A percentile compares a stretch with the other conserved stretches of the same genome.
Evolutionary conservation across 2,888 invertebrate genomes (phyloP).

Genomic region (Eudiplozoon nipponicum): DNA sequence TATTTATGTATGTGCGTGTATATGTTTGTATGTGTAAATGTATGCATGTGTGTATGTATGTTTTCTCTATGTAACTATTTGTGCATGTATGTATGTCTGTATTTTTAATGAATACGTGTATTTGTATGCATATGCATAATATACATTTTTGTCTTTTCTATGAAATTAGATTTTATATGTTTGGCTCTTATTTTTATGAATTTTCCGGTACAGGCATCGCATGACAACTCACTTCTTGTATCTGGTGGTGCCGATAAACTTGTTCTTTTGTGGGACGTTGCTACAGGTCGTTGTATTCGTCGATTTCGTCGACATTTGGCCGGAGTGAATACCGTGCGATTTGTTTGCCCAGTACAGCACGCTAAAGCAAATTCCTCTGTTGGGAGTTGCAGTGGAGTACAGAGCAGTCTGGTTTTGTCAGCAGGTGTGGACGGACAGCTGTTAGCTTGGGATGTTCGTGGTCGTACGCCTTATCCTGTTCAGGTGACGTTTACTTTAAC

Average conservation of each 20-base stretch:
- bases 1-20: too few species aligned
- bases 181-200: background rate
- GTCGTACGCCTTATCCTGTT: slow-evolving; percentile 37
- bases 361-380: too few species aligned
- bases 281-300: slow-evolving; percentile 49
- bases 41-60: too few species aligned
- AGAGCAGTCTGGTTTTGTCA: slow-evolving; percentile 43
- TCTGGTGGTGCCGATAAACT: slow-evolving; percentile 68
- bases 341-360: slow-evolving; percentile 4
- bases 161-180: too few species aligned
- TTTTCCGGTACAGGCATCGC: slow-evolving; percentile 43
- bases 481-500: slow-evolving; percentile 30
- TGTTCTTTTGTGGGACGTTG: slow-evolving; percentile 74
- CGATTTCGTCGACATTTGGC: slow-evolving; percentile 11
- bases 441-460: slow-evolving; percentile 54
- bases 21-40: too few species aligned
- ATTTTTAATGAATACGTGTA: too few species aligned
- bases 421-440: slow-evolving; percentile 70
- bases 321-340: slow-evolving; percentile 6
- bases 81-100: too few species aligned
- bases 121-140: too few species aligned
- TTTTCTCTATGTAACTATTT: too few species aligned
- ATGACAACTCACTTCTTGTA: slow-evolving; percentile 58
- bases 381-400: slow-evolving; percentile 13
- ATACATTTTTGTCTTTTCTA: too few species aligned